Evolutionary conservation across 2,113 vertebrate species (phyloP), one percentile per base, ranked within the genome.

Genomic region (Lamprologus speciosus): DNA sequence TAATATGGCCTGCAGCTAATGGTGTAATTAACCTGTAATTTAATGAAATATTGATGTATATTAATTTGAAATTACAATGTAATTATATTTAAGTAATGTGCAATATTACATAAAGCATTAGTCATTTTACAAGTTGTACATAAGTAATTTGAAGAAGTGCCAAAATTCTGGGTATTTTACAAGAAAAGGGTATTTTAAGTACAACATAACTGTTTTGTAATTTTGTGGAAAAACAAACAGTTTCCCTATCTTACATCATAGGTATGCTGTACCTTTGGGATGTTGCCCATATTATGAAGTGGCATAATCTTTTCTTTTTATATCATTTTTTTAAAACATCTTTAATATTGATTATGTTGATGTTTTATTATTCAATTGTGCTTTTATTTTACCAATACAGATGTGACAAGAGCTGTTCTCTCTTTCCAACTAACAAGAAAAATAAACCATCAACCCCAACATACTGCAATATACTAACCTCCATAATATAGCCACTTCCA

Each of bases 11-110:
- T 57, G 21, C 54, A 26, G 54, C 54, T 5, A 57, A 26, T 26
- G 54, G 12, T 4, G n/a, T 54, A 11, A 54, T 57, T 26, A 14
- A 14, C 12, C 4, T 57, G 54, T 57, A 8, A 26, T 57, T 14
- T 26, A 57, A 57, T 57, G 23, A 8, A 26, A 26, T 14, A 1
- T 1, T 0, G 0, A 57, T 26, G 54, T 13, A 14, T 14, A 57
- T 57, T 57, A 26, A 14, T 57, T 57, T 57, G 54, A 57, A 57
- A 57, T 57, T 8, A 57, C 54, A 57, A 26, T 57, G 23, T 57
- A 26, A 57, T 26, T 26, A 57, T 5, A 57, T 57, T 26, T 57
- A 26, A 57, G 12, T 57, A 57, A 26, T 57, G 0, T 57, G 21
- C 12, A 57, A 57, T 57, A 26, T 57, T 57, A 26, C 54, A 57